Base-by-base conservation (phyloP, 2,888 invertebrate species). In the Drosophila antonietae region DNA sequence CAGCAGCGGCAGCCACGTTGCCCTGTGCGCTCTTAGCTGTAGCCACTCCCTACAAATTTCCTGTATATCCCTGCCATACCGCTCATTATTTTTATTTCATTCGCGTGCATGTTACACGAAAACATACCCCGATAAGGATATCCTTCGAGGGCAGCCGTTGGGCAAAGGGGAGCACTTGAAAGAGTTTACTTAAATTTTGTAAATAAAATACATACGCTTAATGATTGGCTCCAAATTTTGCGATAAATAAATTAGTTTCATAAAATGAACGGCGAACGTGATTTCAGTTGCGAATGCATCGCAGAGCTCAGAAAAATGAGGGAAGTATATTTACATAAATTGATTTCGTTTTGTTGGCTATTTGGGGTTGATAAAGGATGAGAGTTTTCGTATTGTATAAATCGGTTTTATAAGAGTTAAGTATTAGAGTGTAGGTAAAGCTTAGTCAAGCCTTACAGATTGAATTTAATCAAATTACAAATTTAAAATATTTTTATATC, bases 11-110 rank as follows among this genome's bases (percentile, higher is more conserved):
- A 12, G 41, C 1, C 10, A 43, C n/a, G 37, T 31, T 39, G 23
- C 23, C 23, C 23, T 23, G 4, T 23, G 23, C 23, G 23, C 20
- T 33, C 18, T n/a, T 35, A 35, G 49, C 49, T 41, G 2, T 39
- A 55, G 37, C 52, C 39, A n/a, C 14, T 33, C 37, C 35, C 5
- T 12, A 1, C 31, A 23, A 44, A 57, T 33, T 35, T 43, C 35
- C 9, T 12, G 20, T 35, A 28, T 41, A 43, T 35, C 18, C 49
- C n/a, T 23, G n/a, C 39, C 23, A n/a, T 43, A 28, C 15, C 61
- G 68, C 72, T 80, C 80, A 84, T 84, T 80, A 83, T 83, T 80
- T 87, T 81, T 70, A 80, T 83, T 78, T 87, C 67, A 73, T 67
- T 87, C 82, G 80, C 87, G 84, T 87, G 84, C 81, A 57, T 75